Evolutionary conservation across 2,888 invertebrate species (phyloP).

Genomic region (Gibbula magus): DNA sequence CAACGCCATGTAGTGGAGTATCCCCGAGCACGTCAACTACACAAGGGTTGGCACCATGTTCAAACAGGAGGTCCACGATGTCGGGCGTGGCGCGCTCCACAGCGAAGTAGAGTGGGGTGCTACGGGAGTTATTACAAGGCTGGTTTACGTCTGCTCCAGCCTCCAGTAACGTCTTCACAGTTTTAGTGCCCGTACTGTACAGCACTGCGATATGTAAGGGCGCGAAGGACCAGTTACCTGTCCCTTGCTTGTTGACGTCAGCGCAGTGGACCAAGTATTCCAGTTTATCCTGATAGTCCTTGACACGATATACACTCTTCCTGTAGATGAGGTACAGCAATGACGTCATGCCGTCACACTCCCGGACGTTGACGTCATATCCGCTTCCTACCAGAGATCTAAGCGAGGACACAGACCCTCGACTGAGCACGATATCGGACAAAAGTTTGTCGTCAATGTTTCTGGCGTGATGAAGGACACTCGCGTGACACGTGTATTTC

Average conservation of each 20-base stretch:
- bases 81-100: not conserved
- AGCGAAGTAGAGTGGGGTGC: not conserved
- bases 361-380: not conserved
- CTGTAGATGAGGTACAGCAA: not conserved
- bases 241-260: not conserved
- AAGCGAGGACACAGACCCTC: not conserved
- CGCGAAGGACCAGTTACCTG: not conserved
- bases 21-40: not conserved
- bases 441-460: not conserved
- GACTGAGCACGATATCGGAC: not conserved
- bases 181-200: not conserved
- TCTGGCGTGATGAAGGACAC: not conserved
- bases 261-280: not conserved
- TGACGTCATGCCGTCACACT: not conserved
- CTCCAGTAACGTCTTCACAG: not conserved
- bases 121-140: not conserved
- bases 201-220: not conserved
- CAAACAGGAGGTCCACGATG: not conserved
- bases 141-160: not conserved
- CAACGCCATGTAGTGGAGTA: not conserved
- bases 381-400: not conserved
- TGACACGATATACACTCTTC: not conserved
- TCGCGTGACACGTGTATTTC: not conserved
- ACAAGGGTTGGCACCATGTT: not conserved
- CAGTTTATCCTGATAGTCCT: not conserved